These are phyloP conservation scores for Gordius sp. DNA, from an alignment of 2,888 invertebrate species.

Conservation along the genomic window DNA sequence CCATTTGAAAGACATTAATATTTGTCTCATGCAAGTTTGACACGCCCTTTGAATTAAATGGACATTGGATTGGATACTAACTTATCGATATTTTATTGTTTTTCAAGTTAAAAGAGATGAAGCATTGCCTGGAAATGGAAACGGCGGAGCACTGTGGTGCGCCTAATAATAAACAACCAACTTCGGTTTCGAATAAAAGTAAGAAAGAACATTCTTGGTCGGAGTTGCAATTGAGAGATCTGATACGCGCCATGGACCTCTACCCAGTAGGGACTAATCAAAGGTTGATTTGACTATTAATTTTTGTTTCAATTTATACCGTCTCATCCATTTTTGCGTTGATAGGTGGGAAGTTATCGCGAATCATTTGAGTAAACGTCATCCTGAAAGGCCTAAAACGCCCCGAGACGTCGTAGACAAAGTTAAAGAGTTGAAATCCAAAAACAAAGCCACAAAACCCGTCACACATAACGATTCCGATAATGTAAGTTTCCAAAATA, in stretches of 20 bases:
- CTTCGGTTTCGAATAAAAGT: no score
- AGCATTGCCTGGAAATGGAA: no score
- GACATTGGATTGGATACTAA: no score
- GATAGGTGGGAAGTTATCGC: conserved; percentile 70
- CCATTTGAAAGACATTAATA: no score
- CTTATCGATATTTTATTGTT: no score
- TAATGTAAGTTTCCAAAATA: no score
- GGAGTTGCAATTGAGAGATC: not conserved
- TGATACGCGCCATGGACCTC: conserved; percentile 61
- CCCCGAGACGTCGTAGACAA: conserved; percentile 78
- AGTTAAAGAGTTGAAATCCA: conserved; percentile 67
- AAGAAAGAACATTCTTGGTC: not conserved
- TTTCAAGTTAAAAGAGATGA: no score
- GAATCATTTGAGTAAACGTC: conserved; percentile 63
- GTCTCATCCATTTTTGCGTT: conserved; percentile 15
- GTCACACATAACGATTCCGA: no score
- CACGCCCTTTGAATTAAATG: no score
- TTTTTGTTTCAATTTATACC: not conserved
- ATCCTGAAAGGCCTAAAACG: conserved; percentile 37
- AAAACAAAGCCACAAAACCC: not conserved
- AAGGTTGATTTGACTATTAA: conserved; percentile 31
- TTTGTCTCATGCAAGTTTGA: no score
- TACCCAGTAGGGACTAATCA: conserved; percentile 88
- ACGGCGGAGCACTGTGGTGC: no score
- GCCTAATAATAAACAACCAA: no score